phyloP scores from a whole-genome alignment of 1,140 invertebrate species.

The Teleopsis dalmanni region DNA sequence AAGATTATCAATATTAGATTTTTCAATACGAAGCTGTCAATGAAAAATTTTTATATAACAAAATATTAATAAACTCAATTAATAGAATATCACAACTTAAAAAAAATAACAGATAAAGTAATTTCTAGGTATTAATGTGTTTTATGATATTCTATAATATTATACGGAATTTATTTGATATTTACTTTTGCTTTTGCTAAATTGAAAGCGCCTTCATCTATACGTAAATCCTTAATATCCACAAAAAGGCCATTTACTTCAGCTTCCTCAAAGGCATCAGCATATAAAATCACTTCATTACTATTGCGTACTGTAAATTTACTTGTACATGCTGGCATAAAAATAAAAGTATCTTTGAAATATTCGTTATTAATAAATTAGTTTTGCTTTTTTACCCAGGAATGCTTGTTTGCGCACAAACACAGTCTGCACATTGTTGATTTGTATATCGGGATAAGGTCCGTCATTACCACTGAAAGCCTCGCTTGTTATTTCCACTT shows the following conservation, averaged over 20 bases:
- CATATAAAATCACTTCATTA: slow-evolving; percentile 19
- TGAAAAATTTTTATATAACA: background rate
- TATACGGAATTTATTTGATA: background rate
- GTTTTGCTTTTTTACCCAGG: slow-evolving; percentile 20
- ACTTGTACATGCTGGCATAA: slow-evolving; percentile 15
- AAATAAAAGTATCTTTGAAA: slow-evolving; percentile 1
- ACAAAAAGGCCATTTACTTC: slow-evolving; percentile 22
- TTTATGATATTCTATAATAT: background rate
- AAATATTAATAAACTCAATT: background rate
- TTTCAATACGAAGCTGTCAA: slow-evolving; percentile 21
- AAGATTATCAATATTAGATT: slow-evolving; percentile 20
- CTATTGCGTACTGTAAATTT: slow-evolving; percentile 26
- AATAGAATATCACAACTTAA: background rate
- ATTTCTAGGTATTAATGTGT: background rate
- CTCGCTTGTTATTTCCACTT: slow-evolving; percentile 25
- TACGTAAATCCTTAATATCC: slow-evolving; percentile 17
- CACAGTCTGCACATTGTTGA: slow-evolving; percentile 17
- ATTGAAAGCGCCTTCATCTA: slow-evolving; percentile 26
- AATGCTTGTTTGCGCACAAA: slow-evolving; percentile 22
- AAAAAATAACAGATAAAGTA: background rate
- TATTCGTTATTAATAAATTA: background rate
- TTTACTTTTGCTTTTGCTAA: slow-evolving; percentile 26
- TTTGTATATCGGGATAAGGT: slow-evolving; percentile 32
- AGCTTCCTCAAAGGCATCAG: slow-evolving; percentile 26
- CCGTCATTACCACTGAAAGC: slow-evolving; percentile 28